phyloP scores from a whole-genome alignment of 2,888 invertebrate species.

The Microctonus brassicae region DNA sequence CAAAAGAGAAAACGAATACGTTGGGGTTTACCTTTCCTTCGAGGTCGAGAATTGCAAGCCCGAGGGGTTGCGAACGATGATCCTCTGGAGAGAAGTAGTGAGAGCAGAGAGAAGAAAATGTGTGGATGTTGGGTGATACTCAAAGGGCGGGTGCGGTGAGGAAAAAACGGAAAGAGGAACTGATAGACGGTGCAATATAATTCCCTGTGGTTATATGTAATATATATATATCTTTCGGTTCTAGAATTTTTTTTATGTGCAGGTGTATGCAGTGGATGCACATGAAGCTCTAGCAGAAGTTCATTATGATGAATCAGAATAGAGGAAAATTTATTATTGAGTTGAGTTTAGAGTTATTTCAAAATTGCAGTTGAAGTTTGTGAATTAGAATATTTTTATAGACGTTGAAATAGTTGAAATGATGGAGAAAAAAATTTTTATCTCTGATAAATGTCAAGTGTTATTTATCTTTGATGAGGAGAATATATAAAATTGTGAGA shows the following conservation, averaged over 20 bases:
- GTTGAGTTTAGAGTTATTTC: no score
- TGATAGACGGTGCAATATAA: conserved; percentile 38
- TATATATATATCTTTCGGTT: conserved; percentile 1
- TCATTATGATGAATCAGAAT: neutral
- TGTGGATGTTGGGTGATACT: neutral
- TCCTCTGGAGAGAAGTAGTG: conserved; percentile 45
- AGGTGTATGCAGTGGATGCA: conserved; percentile 24
- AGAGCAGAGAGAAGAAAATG: conserved; percentile 36
- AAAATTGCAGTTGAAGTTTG: neutral
- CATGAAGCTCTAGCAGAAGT: neutral
- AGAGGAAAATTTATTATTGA: conserved; percentile 1
- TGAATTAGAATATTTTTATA: neutral
- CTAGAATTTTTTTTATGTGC: conserved; percentile 25
- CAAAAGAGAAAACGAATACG: conserved; percentile 30
- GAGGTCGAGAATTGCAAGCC: conserved; percentile 34
- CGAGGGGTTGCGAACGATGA: conserved; percentile 50
- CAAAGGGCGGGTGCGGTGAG: neutral
- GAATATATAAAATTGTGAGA: no score
- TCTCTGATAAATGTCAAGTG: no score
- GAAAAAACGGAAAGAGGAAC: conserved; percentile 27
- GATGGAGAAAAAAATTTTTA: no score
- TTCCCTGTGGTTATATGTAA: conserved; percentile 45
- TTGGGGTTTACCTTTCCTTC: conserved; percentile 31
- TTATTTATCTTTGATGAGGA: no score
- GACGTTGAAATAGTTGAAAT: no score